A percentile compares a stretch with the other conserved stretches of the same genome.
Conservation (phyloP, 2,888 invertebrate species). For the Epicampocera succincta region DNA sequence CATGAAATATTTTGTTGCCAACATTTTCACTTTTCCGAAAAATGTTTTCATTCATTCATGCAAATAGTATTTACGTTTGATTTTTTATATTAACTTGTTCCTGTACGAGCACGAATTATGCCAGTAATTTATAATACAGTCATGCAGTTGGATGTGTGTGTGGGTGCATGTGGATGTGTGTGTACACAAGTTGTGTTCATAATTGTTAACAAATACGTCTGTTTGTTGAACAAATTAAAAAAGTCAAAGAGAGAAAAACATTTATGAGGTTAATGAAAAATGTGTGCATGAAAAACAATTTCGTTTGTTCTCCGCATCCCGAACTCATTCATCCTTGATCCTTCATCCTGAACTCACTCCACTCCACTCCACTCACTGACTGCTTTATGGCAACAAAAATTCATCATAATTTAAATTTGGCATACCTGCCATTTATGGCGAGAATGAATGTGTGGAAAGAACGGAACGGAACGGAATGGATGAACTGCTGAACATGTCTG, state of each 20-base stretch:
- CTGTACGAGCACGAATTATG: no score
- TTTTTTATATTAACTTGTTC: no score
- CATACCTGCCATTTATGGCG: slow-evolving; percentile 32
- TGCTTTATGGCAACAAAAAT: background rate
- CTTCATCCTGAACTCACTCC: no score
- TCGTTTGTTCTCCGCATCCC: background rate
- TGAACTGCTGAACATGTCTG: background rate
- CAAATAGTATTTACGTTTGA: background rate
- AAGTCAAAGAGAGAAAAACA: slow-evolving; percentile 17
- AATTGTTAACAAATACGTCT: slow-evolving; percentile 6
- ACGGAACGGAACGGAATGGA: background rate
- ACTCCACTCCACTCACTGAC: no score
- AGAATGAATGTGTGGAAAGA: slow-evolving; percentile 2
- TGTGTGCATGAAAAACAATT: slow-evolving; percentile 11
- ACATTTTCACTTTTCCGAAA: slow-evolving; percentile 9
- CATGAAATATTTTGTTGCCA: slow-evolving; percentile 30
- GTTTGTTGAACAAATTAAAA: slow-evolving; percentile 3
- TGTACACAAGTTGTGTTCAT: background rate
- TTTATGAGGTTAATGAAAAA: slow-evolving; percentile 68
- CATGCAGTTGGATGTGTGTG: background rate
- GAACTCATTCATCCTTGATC: background rate
- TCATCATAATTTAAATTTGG: slow-evolving; percentile 36
- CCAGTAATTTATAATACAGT: no score
- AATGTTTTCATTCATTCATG: slow-evolving; percentile 1
- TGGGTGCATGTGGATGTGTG: background rate